phyloP scores from a whole-genome alignment of 2,113 vertebrate genomes.

The Brachirus orientalis region DNA sequence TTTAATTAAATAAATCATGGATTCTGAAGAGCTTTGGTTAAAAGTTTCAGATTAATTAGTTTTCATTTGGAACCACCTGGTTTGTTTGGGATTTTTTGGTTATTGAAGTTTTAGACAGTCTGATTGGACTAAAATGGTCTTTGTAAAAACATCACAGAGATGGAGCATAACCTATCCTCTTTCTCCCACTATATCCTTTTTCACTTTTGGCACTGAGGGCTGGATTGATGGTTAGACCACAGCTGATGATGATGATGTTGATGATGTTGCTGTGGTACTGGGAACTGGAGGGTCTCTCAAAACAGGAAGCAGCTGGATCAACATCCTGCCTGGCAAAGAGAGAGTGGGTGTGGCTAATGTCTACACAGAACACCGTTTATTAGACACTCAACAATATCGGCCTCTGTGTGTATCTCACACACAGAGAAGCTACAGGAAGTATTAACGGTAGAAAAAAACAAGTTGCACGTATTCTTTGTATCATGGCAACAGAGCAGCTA shows the following conservation, averaged over 20 bases:
- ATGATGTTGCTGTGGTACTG: conserved; percentile 3
- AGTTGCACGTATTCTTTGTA: background rate
- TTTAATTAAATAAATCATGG: too few species aligned
- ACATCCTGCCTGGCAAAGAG: conserved; percentile 75
- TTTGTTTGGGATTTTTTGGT: too few species aligned
- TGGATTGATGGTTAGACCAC: background rate
- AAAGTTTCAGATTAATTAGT: too few species aligned
- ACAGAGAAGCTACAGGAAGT: background rate
- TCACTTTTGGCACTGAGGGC: background rate
- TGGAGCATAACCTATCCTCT: background rate
- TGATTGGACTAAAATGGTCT: too few species aligned
- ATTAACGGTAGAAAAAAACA: background rate
- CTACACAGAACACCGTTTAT: conserved; percentile 46
- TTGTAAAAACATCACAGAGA: too few species aligned
- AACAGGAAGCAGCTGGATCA: conserved; percentile 84
- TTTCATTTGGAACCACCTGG: too few species aligned
- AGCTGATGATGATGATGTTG: background rate
- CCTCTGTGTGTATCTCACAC: conserved; percentile 52
- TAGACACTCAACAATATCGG: conserved; percentile 58
- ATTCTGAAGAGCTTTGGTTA: too few species aligned
- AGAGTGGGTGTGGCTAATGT: conserved; percentile 12
- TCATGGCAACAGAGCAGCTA: conserved; percentile 4
- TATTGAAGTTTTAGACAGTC: too few species aligned
- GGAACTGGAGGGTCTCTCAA: conserved; percentile 51
- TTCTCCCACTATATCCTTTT: background rate